Base-by-base conservation (phyloP, 2,113 vertebrate genomes). In the Sarotherodon lohbergeri region DNA sequence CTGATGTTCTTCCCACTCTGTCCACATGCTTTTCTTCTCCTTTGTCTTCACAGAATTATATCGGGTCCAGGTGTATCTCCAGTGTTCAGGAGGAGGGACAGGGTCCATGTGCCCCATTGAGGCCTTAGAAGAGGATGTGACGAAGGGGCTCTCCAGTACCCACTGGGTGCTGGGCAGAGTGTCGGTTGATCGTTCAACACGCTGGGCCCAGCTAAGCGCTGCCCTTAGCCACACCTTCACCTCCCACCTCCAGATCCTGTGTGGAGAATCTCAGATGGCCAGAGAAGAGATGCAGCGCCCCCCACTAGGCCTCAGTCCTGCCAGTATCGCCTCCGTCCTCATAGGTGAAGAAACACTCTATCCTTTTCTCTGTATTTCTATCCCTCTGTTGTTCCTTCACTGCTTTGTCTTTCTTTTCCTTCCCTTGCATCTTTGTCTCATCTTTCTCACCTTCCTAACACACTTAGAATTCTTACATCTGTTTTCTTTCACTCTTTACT, bases 51-150 rank as follows among this genome's bases (percentile, higher is more conserved):
- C 87, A 96, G 95, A 93, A 87, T 91, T 59, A 7, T 96, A 96
- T 91, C 83, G 87, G 29, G 93, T 95, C 43, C 90, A 83, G 83
- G 94, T 96, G n/a, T 63, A 43, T 46, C 89, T 96, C 71, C 93
- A 88, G 83, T 86, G 78, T 36, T 87, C 92, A 0, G 46, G 54
- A 3, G 88, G 68, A 63, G 71, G 55, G 4, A n/a, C 5, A 2
- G 86, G 83, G 6, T 86, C 92, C 73, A 79, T 91, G 81, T 94
- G 92, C 87, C 85, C 87, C 0, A 17, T 89, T 66, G 92, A 88
- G 86, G 68, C 59, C 4, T 57, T 92, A 43, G 91, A 91, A 56
- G 92, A 90, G 32, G 89, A 91, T 22, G 90, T 91, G 27, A 76
- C 3, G 3, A 82, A 48, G 19, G 82, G 57, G 3, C 13, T 24